A percentile compares a stretch with the other conserved stretches of the same genome.
These are phyloP conservation scores for Gobio occitaniae DNA, from an alignment of 2,797 vertebrate genomes.

Conservation along the genomic window DNA sequence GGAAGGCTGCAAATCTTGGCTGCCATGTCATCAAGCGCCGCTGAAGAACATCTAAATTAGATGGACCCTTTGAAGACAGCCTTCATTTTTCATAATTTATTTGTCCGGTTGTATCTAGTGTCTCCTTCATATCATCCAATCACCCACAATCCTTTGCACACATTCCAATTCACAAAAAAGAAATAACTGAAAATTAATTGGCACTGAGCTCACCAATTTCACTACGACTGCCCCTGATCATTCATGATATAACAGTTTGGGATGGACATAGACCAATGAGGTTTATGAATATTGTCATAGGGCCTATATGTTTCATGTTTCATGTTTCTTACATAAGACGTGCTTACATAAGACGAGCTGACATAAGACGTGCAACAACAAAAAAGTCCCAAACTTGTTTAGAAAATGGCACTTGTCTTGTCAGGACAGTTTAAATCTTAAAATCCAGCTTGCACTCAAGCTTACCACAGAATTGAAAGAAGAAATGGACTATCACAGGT, in stretches of 20 bases:
- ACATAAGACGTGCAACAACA: background rate
- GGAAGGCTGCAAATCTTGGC: too few species aligned
- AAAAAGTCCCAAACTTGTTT: background rate
- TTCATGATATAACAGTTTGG: background rate
- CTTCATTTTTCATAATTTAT: too few species aligned
- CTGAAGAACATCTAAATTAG: too few species aligned
- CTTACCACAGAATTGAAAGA: slow-evolving; percentile 52
- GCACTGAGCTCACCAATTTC: background rate
- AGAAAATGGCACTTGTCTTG: slow-evolving; percentile 39
- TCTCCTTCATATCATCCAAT: background rate
- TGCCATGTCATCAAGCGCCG: too few species aligned
- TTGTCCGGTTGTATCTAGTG: too few species aligned
- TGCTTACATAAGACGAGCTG: too few species aligned
- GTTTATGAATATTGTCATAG: background rate
- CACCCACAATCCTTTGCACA: background rate
- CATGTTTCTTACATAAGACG: background rate
- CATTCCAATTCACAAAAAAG: too few species aligned
- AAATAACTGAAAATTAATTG: too few species aligned
- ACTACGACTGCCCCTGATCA: background rate
- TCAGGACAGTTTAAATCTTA: slow-evolving; percentile 68
- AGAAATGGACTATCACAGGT: slow-evolving; percentile 3
- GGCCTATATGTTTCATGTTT: background rate
- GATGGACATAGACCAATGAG: background rate
- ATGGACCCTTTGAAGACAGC: too few species aligned
- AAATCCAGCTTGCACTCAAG: slow-evolving; percentile 75